Conservation (phyloP, 2,797 vertebrate species). For the Peromyscus aztecus region DNA sequence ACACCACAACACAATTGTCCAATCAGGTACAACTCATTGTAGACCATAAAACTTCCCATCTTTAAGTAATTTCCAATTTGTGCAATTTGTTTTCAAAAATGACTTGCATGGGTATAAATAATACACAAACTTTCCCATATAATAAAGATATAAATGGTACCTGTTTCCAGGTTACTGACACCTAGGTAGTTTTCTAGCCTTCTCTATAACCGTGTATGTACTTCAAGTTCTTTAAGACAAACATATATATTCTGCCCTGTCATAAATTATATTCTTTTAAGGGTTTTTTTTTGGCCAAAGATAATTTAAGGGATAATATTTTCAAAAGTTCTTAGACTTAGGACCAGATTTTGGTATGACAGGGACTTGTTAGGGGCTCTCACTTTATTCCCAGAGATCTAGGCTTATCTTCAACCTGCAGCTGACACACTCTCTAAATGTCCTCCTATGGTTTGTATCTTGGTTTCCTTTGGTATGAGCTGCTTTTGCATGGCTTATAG, state of each 20-base stretch:
- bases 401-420: neutral
- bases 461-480: neutral
- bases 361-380: neutral
- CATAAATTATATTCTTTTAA: conserved; percentile 4
- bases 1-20: neutral
- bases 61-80: conserved; percentile 12
- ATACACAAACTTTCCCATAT: neutral
- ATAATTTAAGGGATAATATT: neutral
- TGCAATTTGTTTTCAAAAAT: conserved; percentile 6
- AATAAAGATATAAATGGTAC: neutral
- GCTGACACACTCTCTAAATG: neutral
- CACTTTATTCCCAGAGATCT: neutral
- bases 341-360: neutral
- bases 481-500: neutral
- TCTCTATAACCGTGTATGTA: neutral
- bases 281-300: neutral
- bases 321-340: neutral
- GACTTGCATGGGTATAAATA: neutral
- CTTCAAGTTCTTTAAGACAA: neutral
- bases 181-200: neutral
- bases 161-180: neutral
- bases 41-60: neutral
- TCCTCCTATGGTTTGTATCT: neutral
- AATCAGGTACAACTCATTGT: neutral
- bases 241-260: neutral